Conservation (phyloP, 2,888 invertebrate genomes). For the Drosophila niveifrons region DNA sequence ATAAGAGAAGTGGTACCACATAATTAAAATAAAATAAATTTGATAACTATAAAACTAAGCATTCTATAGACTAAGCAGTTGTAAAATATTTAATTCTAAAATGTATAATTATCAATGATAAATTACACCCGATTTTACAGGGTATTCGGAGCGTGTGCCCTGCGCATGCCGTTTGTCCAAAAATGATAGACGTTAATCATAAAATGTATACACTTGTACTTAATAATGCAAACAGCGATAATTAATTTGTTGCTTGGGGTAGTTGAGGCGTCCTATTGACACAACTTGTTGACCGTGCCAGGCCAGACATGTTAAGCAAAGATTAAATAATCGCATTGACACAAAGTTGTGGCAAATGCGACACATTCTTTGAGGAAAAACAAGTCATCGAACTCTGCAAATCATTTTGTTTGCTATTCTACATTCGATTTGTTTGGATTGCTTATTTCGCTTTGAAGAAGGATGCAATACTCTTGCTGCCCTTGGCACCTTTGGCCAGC, state of each 20-base stretch:
- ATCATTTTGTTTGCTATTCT: background rate
- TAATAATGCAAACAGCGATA: slow-evolving; percentile 40
- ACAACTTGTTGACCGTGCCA: slow-evolving; percentile 21
- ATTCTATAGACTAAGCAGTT: background rate
- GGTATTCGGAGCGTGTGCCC: background rate
- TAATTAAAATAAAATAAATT: background rate
- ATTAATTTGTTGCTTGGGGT: slow-evolving; percentile 44
- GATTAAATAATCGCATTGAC: slow-evolving; percentile 51
- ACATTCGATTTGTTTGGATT: background rate
- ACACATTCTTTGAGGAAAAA: background rate
- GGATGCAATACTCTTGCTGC: slow-evolving; percentile 92
- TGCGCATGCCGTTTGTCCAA: background rate
- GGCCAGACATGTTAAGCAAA: slow-evolving; percentile 68
- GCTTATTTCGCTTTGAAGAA: slow-evolving; percentile 88
- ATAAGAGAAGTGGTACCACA: too few species aligned
- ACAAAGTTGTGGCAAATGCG: slow-evolving; percentile 8
- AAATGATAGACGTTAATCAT: slow-evolving; percentile 1
- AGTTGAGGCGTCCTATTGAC: slow-evolving; percentile 37
- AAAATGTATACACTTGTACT: background rate
- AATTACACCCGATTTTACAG: background rate
- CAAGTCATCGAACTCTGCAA: slow-evolving; percentile 46
- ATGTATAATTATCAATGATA: background rate
- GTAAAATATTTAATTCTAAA: background rate
- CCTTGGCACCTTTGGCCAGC: slow-evolving; percentile 89
- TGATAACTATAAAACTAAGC: background rate